A percentile compares a stretch with the other conserved stretches of the same genome.
phyloP scores from a whole-genome alignment of 2,888 invertebrate species.

The Geophilus truncorum region DNA sequence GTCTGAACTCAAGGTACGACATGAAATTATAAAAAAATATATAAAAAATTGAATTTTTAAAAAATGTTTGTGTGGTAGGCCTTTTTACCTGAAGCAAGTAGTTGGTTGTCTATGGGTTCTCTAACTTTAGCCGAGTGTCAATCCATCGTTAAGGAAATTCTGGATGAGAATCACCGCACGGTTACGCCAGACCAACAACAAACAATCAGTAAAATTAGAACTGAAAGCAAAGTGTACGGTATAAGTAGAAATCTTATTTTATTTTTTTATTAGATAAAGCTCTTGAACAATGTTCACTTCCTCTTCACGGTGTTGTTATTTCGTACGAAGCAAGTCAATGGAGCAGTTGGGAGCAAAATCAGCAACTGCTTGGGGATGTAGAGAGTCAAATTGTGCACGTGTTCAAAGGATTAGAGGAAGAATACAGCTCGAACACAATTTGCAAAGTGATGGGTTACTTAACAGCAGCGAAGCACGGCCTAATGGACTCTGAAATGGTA shows the following conservation, averaged over 20 bases:
- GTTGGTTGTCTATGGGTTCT: constrained; percentile 8
- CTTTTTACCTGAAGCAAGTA: not conserved
- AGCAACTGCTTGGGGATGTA: constrained; percentile 56
- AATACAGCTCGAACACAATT: constrained; percentile 58
- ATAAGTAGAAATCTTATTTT: not conserved
- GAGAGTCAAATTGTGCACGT: constrained; percentile 62
- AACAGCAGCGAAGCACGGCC: constrained; percentile 68
- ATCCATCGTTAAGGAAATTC: not conserved
- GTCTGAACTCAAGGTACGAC: constrained; percentile 45
- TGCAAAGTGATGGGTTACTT: constrained; percentile 63
- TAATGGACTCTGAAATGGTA: constrained; percentile 74
- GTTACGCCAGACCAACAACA: not conserved
- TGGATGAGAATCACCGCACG: not conserved
- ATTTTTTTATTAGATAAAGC: not conserved
- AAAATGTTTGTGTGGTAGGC: not conserved
- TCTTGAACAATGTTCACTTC: constrained; percentile 28
- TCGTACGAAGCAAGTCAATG: constrained; percentile 54
- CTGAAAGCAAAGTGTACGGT: not conserved
- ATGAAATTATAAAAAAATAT: not conserved
- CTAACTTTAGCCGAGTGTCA: constrained; percentile 11
- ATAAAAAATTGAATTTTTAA: not conserved
- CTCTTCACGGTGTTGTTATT: constrained; percentile 34
- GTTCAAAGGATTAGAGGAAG: constrained; percentile 63
- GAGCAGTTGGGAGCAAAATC: constrained; percentile 56
- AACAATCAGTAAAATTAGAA: not conserved